Percentiles rank a stretch among this genome's conserved stretches.
phyloP scores from a whole-genome alignment of 2,113 vertebrate species.

The Rhinichthys klamathensis region DNA sequence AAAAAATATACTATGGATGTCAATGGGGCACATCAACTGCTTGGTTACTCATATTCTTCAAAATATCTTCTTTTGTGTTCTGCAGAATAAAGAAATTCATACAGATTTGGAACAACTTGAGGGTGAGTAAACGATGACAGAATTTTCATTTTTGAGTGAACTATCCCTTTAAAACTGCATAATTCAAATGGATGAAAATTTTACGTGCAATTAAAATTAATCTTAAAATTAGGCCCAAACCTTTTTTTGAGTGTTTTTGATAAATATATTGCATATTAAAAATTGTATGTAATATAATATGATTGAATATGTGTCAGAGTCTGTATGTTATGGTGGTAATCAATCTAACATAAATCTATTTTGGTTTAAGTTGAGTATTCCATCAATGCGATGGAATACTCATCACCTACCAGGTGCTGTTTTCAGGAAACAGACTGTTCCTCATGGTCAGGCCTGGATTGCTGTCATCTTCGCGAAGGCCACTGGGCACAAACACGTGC shows the following conservation, averaged over 20 bases:
- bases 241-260: no score
- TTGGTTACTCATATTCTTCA: no score
- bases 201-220: neutral
- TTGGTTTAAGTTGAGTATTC: neutral
- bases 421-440: neutral
- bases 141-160: no score
- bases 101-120: no score
- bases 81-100: no score
- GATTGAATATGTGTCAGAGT: neutral
- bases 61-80: no score
- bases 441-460: slow-evolving; percentile 14
- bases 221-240: no score
- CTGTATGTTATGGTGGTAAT: neutral
- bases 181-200: neutral
- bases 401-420: slow-evolving; percentile 17
- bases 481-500: slow-evolving; percentile 34
- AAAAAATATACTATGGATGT: no score
- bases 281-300: neutral
- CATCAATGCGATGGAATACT: neutral
- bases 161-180: neutral
- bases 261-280: neutral
- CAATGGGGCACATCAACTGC: no score
- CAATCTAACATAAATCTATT: neutral
- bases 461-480: slow-evolving; percentile 36
- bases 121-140: no score